Conservation (phyloP, 2,113 vertebrate genomes). For the Dolichotis patagonum region DNA sequence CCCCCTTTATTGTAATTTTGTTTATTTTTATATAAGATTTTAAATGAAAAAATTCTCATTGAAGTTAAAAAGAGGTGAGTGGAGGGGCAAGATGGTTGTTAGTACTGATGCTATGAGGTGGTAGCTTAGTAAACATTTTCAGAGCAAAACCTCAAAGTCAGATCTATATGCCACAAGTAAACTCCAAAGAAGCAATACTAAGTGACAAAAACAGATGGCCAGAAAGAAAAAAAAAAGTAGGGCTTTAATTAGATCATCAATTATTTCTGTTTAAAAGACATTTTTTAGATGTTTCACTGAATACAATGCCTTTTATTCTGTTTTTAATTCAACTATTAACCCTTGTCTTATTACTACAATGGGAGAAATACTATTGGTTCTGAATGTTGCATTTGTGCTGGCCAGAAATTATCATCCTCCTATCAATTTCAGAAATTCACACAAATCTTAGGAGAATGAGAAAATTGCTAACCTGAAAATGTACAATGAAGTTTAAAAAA, state of each 20-base stretch:
- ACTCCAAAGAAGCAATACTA: neutral
- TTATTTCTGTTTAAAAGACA: neutral
- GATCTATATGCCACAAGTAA: neutral
- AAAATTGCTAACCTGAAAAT: conserved; percentile 44
- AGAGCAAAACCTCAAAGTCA: conserved; percentile 13
- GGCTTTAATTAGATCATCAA: conserved; percentile 44
- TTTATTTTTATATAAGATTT: neutral
- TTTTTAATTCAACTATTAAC: conserved; percentile 46
- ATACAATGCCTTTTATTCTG: neutral
- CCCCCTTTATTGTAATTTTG: neutral
- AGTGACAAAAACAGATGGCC: conserved; percentile 16
- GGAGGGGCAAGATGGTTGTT: rapidly evolving
- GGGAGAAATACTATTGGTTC: neutral
- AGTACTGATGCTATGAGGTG: neutral
- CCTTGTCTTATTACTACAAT: neutral
- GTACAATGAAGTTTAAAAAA: conserved; percentile 35
- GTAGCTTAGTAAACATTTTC: neutral
- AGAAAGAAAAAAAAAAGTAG: neutral
- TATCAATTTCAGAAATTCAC: conserved; percentile 52
- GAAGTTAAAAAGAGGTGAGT: neutral
- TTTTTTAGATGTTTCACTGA: neutral
- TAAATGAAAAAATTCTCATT: neutral
- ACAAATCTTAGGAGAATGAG: conserved; percentile 53
- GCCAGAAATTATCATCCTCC: neutral
- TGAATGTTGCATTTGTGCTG: neutral